Conservation (phyloP, 2,797 vertebrate genomes). For the Sebastes miniatus region DNA sequence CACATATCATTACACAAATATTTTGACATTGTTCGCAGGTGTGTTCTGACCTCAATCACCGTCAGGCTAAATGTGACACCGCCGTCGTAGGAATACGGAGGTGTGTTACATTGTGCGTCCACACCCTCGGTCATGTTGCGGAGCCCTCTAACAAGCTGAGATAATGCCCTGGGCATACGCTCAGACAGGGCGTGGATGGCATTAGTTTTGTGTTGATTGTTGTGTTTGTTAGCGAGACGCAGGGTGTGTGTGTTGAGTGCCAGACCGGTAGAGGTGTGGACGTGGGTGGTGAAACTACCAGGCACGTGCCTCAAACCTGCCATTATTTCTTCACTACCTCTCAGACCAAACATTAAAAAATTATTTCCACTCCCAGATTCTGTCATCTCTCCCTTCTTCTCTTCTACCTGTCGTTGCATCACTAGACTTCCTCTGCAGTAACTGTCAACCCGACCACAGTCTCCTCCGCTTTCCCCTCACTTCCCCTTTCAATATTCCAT, state of each 20-base stretch:
- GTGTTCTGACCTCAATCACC: constrained; percentile 2
- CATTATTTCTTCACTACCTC: constrained; percentile 15
- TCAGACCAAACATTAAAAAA: constrained; percentile 15
- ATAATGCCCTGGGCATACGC: constrained; percentile 39
- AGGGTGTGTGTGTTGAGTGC: constrained; percentile 35
- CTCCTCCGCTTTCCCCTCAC: constrained; percentile 47
- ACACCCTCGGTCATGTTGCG: constrained; percentile 17
- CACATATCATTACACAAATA: neutral
- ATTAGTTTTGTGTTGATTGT: constrained; percentile 40
- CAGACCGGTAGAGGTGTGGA: constrained; percentile 35
- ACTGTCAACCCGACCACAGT: constrained; percentile 58
- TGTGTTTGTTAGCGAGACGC: constrained; percentile 31
- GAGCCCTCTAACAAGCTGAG: constrained; percentile 50
- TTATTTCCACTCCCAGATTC: neutral
- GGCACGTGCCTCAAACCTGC: constrained; percentile 15
- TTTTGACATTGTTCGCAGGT: neutral
- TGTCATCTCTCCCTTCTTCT: neutral
- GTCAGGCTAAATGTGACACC: neutral
- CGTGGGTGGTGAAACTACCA: constrained; percentile 11
- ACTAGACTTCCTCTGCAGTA: constrained; percentile 33
- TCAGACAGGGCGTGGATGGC: constrained; percentile 64
- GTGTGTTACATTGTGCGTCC: constrained; percentile 15
- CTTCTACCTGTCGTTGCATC: constrained; percentile 21
- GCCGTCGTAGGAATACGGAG: constrained; percentile 5
- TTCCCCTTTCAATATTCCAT: constrained; percentile 66